phyloP scores from a whole-genome alignment of 2,797 vertebrate genomes.

The Limosa lapponica region DNA sequence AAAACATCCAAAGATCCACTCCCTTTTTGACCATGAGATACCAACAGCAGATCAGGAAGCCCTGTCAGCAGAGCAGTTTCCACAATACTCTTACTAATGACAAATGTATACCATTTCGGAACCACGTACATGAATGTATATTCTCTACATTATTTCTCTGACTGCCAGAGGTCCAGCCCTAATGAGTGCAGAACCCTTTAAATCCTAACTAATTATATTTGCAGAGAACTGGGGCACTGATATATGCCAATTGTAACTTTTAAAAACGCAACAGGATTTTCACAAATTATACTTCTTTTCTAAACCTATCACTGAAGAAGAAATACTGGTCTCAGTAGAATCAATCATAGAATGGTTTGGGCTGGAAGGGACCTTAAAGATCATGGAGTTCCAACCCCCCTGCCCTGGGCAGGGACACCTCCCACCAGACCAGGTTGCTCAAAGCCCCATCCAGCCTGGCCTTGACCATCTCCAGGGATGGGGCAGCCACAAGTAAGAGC shows the following conservation, averaged over 20 bases:
- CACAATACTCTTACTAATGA: not conserved
- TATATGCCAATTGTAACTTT: not conserved
- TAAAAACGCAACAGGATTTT: not conserved
- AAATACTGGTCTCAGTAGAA: not conserved
- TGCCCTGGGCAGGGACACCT: too few species aligned
- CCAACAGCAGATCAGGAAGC: not conserved
- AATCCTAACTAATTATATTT: not conserved
- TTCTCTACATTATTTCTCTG: not conserved
- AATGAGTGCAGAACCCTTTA: not conserved
- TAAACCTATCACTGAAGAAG: not conserved
- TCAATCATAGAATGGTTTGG: too few species aligned
- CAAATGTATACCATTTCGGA: not conserved
- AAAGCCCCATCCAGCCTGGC: too few species aligned
- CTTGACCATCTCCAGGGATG: too few species aligned
- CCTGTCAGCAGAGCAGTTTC: not conserved
- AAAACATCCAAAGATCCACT: not conserved
- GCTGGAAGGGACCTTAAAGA: too few species aligned
- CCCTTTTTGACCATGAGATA: not conserved
- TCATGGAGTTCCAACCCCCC: too few species aligned
- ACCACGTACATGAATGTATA: not conserved
- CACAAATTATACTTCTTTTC: not conserved
- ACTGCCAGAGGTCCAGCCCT: not conserved
- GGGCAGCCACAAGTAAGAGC: not conserved
- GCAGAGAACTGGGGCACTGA: not conserved
- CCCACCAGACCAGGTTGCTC: too few species aligned